Evolutionary conservation across 1,140 invertebrate species (phyloP), one percentile per base, ranked within the genome.

Genomic region (Pararge aegeria): DNA sequence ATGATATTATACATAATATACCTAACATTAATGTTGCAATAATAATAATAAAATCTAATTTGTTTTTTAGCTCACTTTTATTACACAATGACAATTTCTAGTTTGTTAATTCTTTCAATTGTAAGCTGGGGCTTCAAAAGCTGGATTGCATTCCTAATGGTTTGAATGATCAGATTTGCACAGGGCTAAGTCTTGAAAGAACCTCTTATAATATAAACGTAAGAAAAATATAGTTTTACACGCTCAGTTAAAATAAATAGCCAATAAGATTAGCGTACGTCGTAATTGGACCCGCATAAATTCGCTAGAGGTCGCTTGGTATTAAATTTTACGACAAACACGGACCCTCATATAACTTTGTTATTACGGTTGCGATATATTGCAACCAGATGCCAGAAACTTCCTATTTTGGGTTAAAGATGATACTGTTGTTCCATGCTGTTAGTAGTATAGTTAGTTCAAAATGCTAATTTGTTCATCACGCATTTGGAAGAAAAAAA

Each of bases 311-410:
- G 57, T 63, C 73, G 76, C 73, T 82, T n/a, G 70, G 75, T 83
- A 81, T 84, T 87, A 87, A 81, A 87, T 84, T 87, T 87, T 78
- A 84, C 78, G 80, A 79, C 75, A 80, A 84, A 83, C 76, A 82
- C 62, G 70, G 55, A 75, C 75, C 80, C 74, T 79, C 71, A 69
- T 79, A 78, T 76, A 87, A 87, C 81, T 87, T 87, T 84, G 80
- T 82, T 84, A 84, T 83, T 84, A 87, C 83, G 66, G 71, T 67
- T 78, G 68, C 75, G 65, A 82, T 80, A 83, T 76, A 83, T 83
- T 64, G 72, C 63, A 69, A 73, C 54, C 75, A 72, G 66, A 78
- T 73, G 76, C 60, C 57, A 15, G 56, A 27, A 57, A 57, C 58
- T 67, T 55, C 58, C 56, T 55, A 59, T 70, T 68, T 65, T 58